phyloP scores from a whole-genome alignment of 2,797 vertebrate genomes.

The Poecile montanus region DNA sequence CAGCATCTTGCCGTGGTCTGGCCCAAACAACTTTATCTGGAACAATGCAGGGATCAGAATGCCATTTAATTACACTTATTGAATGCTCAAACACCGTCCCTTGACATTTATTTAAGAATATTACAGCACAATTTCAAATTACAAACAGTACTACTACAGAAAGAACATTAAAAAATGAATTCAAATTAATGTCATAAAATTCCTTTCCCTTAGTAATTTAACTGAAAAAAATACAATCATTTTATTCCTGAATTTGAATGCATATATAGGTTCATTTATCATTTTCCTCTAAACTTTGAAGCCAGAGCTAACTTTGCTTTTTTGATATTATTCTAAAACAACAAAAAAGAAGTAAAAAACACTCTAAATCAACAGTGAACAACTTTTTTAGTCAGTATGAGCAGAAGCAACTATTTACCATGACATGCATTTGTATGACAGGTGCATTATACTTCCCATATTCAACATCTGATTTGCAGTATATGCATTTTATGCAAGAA shows the following conservation, averaged over 20 bases:
- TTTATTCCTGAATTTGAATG: background rate
- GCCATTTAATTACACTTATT: background rate
- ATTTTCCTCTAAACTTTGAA: background rate
- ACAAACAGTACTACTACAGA: background rate
- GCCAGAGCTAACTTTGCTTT: background rate
- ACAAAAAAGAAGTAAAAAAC: background rate
- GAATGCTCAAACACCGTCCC: background rate
- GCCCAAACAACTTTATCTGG: background rate
- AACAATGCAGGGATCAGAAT: background rate
- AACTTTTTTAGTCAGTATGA: background rate
- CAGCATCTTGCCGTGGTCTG: background rate
- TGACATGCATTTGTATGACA: background rate
- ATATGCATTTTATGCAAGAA: background rate
- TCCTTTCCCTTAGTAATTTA: conserved; percentile 4
- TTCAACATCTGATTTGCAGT: background rate
- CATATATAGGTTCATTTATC: background rate
- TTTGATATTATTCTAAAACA: background rate
- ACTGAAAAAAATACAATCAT: background rate
- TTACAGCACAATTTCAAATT: background rate
- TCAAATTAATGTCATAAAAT: background rate
- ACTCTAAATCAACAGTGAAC: background rate
- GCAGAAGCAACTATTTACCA: background rate
- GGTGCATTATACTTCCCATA: background rate
- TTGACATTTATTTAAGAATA: background rate
- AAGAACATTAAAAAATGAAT: background rate